Evolutionary conservation across 2,888 invertebrate genomes (phyloP), one percentile per base, ranked within the genome.

Genomic region (Pandemis heparana): DNA sequence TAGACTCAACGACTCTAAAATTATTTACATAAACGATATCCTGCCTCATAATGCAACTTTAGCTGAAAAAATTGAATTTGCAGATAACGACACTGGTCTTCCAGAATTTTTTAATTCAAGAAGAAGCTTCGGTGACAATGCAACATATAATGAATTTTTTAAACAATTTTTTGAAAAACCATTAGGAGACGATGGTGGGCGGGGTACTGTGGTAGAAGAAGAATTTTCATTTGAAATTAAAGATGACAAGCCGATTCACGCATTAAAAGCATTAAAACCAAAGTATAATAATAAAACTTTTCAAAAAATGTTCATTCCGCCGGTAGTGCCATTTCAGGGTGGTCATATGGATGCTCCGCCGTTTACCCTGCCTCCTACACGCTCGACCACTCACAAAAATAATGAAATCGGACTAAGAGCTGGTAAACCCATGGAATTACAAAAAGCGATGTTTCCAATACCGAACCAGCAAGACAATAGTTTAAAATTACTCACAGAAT

Each of bases 151-250:
- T 12, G n/a, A 23, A n/a, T 43, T 14, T 18, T 56, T 56, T 12
- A 41, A 62, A 14, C 5, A 43, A 18, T 5, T 62, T 12, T 62
- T 18, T 12, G 18, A 23, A 62, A 39, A 61, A 46, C 32, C 53
- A 61, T 5, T 14, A 9, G 2, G 0, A 14, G 60, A 61, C 5
- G 32, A 38, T 43, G 8, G 46, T n/a, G 70, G 60, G 10, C 10
- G 23, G 53, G 72, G 71, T 32, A 39, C 74, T 10, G 60, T 71
- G 43, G 46, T 70, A 14, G 71, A 75, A 65, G 75, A 76, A 61
- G 74, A 77, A 65, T 51, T 75, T 16, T 68, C 74, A 51, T 63
- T 75, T 69, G 77, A 76, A 63, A 59, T 76, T 59, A 63, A 73
- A 66, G 66, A 69, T 66, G 66, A 66, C 7, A 71, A 71, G 23